These are phyloP conservation scores for Thereva unica DNA, from an alignment of 2,888 invertebrate species.

Conservation along the genomic window DNA sequence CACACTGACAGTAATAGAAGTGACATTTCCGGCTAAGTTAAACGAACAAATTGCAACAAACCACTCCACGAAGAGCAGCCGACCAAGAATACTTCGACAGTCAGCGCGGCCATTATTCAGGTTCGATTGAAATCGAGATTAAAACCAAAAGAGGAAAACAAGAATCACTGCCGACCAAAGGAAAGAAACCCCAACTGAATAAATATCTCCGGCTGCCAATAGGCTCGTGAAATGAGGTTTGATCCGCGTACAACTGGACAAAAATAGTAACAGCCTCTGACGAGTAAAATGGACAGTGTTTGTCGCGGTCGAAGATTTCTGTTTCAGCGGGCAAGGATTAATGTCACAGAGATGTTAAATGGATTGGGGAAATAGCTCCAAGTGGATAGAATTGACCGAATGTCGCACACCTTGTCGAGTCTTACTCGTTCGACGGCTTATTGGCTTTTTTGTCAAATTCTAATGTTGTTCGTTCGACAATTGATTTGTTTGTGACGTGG, in stretches of 20 bases:
- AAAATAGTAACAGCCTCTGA: too few relatives aligned
- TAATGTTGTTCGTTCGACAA: conserved; percentile 3
- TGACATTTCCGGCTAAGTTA: conserved; percentile 29
- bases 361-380: conserved; percentile 52
- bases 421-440: conserved; percentile 26
- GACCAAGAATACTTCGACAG: conserved; percentile 4
- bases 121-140: too few relatives aligned
- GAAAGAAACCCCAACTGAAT: too few relatives aligned
- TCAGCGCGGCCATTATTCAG: conserved; percentile 18
- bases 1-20: background rate
- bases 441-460: conserved; percentile 18
- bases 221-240: too few relatives aligned
- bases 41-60: conserved; percentile 30
- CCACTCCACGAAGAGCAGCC: background rate
- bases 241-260: too few relatives aligned
- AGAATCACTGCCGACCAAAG: too few relatives aligned
- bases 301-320: conserved; percentile 35
- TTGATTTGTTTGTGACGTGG: conserved; percentile 23
- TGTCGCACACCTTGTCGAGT: conserved; percentile 24
- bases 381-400: conserved; percentile 40
- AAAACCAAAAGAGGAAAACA: too few relatives aligned
- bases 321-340: conserved; percentile 59
- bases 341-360: conserved; percentile 60
- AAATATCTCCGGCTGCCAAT: too few relatives aligned
- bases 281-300: too few relatives aligned